Conservation (phyloP, 2,888 invertebrate species). For the Trachelus stipa region DNA sequence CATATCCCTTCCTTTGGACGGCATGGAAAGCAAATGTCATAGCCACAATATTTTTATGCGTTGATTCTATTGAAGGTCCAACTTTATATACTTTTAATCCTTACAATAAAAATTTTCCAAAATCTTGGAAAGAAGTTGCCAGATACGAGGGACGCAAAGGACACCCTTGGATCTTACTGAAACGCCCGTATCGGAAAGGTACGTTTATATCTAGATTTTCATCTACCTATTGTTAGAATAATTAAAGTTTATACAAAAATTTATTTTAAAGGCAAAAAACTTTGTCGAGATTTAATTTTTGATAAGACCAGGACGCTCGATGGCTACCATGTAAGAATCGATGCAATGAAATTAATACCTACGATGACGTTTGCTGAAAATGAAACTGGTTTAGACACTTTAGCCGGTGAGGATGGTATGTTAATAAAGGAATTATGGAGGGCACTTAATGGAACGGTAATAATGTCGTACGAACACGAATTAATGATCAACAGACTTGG, state of each 20-base stretch:
- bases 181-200: constrained; percentile 7
- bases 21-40: constrained; percentile 38
- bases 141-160: constrained; percentile 25
- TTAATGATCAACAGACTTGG: constrained; percentile 2
- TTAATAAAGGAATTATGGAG: constrained; percentile 29
- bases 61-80: constrained; percentile 30
- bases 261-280: not conserved
- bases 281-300: constrained; percentile 33
- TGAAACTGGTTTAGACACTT: constrained; percentile 20
- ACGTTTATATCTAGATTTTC: not conserved
- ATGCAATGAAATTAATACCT: constrained; percentile 32
- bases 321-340: constrained; percentile 35
- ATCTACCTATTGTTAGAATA: not conserved
- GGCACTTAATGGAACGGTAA: constrained; percentile 29
- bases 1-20: constrained; percentile 28
- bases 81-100: constrained; percentile 40
- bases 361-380: constrained; percentile 20
- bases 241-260: not conserved
- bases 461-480: constrained; percentile 21
- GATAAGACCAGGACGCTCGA: constrained; percentile 31
- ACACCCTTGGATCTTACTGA: constrained; percentile 36
- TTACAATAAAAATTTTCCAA: constrained; percentile 26
- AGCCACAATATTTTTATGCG: constrained; percentile 33
- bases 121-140: constrained; percentile 28
- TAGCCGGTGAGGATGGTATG: constrained; percentile 38